Evolutionary conservation across 2,888 invertebrate genomes (phyloP), one percentile per base, ranked within the genome.

Genomic region (Beris morrisii): DNA sequence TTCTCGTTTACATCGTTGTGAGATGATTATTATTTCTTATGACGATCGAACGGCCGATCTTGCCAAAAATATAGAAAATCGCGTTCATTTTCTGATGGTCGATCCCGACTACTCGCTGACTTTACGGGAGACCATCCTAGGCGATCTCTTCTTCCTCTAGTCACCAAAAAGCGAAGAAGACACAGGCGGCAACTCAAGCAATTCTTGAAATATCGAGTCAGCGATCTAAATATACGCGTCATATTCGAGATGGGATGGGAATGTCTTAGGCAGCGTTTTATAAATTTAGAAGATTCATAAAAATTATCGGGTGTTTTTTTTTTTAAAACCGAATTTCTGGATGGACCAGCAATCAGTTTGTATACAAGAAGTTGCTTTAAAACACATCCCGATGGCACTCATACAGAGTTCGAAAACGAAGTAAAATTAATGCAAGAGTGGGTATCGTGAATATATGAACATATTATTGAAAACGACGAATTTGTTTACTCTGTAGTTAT

Each of bases 281-380:
- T 64, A 66, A 66, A 68, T 68, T 68, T 68, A 66, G 63, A 68
- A 68, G 66, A 68, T 66, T 68, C 58, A 68, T 68, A 63, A 63
- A 67, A 68, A 68, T 52, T 22, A 22, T 22, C 22, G 22, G 22
- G 22, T 22, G 22, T 22, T 1, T 32, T 38, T 43, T 22, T 38
- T 61, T 61, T 61, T 61, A 2, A 2, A 22, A 22, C 22, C 50
- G 22, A 22, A 15, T 15, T 61, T 52, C 44, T 50, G 38, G 12
- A 30, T 22, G 22, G 31, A 45, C 50, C 15, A 59, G 48, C n/a
- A 13, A 38, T 43, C 7, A 7, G 32, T 48, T 31, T 12, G 31
- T 59, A 6, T 22, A 9, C 28, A 15, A 43, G 22, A 11, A 61
- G 32, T 15, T 7, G 31, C 30, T 12, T 12, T 22, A n/a, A 13